Base-by-base conservation (phyloP, 2,113 vertebrate species). In the Lamprotornis superbus region DNA sequence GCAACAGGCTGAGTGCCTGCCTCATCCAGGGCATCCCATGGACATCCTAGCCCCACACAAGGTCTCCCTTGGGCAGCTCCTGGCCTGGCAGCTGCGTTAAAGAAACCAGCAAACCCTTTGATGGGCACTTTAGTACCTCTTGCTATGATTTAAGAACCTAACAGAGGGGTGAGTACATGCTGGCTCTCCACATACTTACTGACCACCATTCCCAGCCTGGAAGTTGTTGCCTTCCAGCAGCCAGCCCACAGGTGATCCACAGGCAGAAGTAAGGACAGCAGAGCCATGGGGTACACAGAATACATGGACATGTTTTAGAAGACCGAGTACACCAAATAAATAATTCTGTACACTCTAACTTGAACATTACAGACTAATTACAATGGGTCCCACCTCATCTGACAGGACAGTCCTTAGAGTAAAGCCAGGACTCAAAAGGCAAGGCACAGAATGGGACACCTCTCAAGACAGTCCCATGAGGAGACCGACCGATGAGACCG, bases 291-390 rank as follows among this genome's bases (percentile, higher is more conserved):
- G 47, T 97, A 96, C 78, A 93, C 78, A 94, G 90, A 84, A 93
- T 97, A 97, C 90, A 87, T 92, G 94, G 94, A 82, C 67, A 33
- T 42, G 50, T 93, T 90, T 94, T 60, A 94, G 90, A 92, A 96
- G 93, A 97, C 56, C 0, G 93, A 97, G 82, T 97, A 98, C 95
- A 97, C 92, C 92, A 97, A 98, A 98, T 98, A 98, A 98, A 98
- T 98, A 98, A 94, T 83, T 94, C 95, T 94, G 93, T 97, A 96
- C 96, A 97, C 88, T 94, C 92, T 96, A 77, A 96, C 25, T 18
- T 22, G 63, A 61, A 93, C 4, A 4, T 88, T 95, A 93, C 52
- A 63, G 42, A 81, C 63, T 92, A 77, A 94, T 91, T 69, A 89
- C 95, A 93, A 80, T 24, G 37, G 57, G 53, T 68, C 59, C 12